Base-by-base conservation (phyloP, 35 echinoderm and acorn worm genomes). In the Antedon bifida region DNA sequence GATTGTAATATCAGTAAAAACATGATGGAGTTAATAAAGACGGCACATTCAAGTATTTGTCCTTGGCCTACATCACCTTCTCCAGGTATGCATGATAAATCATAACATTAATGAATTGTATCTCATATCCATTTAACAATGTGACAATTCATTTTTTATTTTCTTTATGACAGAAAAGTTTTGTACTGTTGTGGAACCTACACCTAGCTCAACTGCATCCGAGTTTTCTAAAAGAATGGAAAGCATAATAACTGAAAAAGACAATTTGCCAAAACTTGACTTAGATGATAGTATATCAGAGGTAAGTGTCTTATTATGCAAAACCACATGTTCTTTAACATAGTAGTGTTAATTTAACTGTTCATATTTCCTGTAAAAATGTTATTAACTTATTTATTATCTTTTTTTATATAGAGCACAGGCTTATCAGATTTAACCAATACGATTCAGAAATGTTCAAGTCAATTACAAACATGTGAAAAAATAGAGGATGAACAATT, bases 21-120 rank as follows among this genome's bases (percentile, higher is more conserved):
- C 9, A 32, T 91, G 30, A 74, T 80, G 34, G 78, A 91, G 30
- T 77, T 86, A 29, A 56, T 96, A 30, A 75, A 32, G 36, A 78
- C 30, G 23, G 75, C 86, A 44, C 92, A 96, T 87, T 85, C 77
- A 14, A 91, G 89, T 78, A 91, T 96, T 14, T 96, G 92, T 88
- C 88, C 92, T 46, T 96, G 92, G 92, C 38, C 82, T 30, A 80
- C 46, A 21, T 86, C 74, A 38, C 89, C 92, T 28, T 91, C 88
- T 30, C 89, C 92, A 88, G 92, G 92, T 96, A 83, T 56, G 80
- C 32, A 33, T n/a, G n/a, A n/a, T n/a, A n/a, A n/a, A n/a, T n/a
- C n/a, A n/a, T n/a, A n/a, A n/a, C n/a, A n/a, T n/a, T n/a, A n/a
- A n/a, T n/a, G n/a, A n/a, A n/a, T n/a, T n/a, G n/a, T n/a, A n/a